Base-by-base conservation (phyloP, 2,797 vertebrate species). In the Oreochromis mossambicus region DNA sequence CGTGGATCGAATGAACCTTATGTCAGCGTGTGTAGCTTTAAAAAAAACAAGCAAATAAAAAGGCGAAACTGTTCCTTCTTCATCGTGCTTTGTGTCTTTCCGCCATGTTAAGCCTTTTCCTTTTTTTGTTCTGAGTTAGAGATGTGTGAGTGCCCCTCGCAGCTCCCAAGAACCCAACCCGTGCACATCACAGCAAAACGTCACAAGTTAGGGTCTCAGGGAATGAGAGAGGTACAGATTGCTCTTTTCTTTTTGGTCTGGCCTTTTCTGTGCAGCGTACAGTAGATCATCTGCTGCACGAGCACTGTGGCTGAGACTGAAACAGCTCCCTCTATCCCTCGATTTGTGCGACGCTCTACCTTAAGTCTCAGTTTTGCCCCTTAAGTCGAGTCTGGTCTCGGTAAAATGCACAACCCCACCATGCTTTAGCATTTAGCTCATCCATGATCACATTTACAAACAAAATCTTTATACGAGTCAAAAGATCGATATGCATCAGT, bases 201-300 rank as follows among this genome's bases (percentile, higher is more conserved):
- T 99, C 98, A 99, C 98, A 99, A 99, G 98, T 99, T 99, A 99
- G 98, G 98, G 98, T 99, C 98, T 99, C 98, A 99, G 98, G 98
- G 98, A 99, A 97, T 97, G 98, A 98, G 98, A 98, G 98, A 97
- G 97, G 98, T 96, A 97, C 98, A 96, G 89, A 93, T 92, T 77
- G 86, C 77, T 78, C 88, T 88, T 83, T 70, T 54, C 10, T 63
- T 5, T 38, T 38, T 5, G 58, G 63, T 79, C 54, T 78, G 81
- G 89, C 41, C 80, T 88, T 82, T 79, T 52, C 58, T 89, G 50
- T 83, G 86, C 85, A 87, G 79, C 85, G 75, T 50, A 63, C 68
- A 83, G 85, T 29, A 32, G 82, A 94, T 93, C 82, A 86, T 80
- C 84, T 77, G 87, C 88, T 82, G 86, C 83, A 83, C 12, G n/a